These are phyloP conservation scores for Pharmacophagus antenor DNA, from an alignment of 2,888 invertebrate species.

Conservation along the genomic window DNA sequence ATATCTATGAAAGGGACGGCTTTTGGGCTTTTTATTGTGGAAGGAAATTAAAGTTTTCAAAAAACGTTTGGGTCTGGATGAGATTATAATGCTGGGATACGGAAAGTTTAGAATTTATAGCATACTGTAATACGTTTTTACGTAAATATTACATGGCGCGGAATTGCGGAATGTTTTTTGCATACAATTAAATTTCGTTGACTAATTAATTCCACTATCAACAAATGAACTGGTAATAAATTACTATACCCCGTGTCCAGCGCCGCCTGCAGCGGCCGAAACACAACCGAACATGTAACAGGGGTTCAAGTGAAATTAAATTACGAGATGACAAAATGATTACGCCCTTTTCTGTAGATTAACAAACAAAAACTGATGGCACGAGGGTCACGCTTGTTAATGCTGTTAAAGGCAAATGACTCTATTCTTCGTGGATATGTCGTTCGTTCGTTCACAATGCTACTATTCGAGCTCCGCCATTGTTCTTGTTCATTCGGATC, in stretches of 20 bases:
- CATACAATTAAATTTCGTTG: constrained; percentile 36
- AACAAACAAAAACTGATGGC: constrained; percentile 80
- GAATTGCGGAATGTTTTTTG: constrained; percentile 27
- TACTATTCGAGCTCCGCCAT: constrained; percentile 66
- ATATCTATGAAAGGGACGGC: constrained; percentile 58
- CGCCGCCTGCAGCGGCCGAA: constrained; percentile 48
- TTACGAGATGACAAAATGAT: constrained; percentile 80
- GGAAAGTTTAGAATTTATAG: constrained; percentile 56
- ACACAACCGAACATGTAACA: constrained; percentile 45
- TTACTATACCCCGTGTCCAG: constrained; percentile 61
- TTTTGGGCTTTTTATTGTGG: constrained; percentile 46
- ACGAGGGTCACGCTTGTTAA: constrained; percentile 74
- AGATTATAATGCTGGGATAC: constrained; percentile 41
- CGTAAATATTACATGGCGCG: constrained; percentile 32
- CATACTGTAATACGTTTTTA: constrained; percentile 39
- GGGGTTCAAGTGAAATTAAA: constrained; percentile 77
- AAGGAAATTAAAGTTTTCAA: constrained; percentile 52
- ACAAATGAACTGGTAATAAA: constrained; percentile 60
- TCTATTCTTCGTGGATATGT: constrained; percentile 72
- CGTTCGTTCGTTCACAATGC: constrained; percentile 61
- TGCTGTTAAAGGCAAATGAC: constrained; percentile 77
- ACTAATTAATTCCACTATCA: constrained; percentile 41
- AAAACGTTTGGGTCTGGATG: constrained; percentile 52
- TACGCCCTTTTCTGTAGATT: constrained; percentile 80
- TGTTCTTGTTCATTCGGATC: constrained; percentile 70